Evolutionary conservation across 2,797 vertebrate genomes (phyloP), one percentile per base, ranked within the genome.

Genomic region (Cichlasoma orientale): DNA sequence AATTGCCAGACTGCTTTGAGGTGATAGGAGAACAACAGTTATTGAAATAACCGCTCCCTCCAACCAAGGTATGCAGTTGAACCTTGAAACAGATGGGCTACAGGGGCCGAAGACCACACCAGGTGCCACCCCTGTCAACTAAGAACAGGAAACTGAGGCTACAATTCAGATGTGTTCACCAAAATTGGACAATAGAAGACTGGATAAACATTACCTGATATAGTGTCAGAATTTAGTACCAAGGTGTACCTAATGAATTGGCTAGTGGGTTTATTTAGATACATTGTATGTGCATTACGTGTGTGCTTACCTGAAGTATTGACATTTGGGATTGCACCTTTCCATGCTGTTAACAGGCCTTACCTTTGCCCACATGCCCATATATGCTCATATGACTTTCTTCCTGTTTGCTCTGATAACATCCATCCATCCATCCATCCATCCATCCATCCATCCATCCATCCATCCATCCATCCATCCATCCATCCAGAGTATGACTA

Each of bases 271-370:
- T 27, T 47, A 66, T 19, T 66, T 66, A 18, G 44, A 47, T 7
- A 47, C 5, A 27, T 16, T 54, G 21, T 21, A 21, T 16, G 23
- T 18, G 47, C 57, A 16, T 69, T 36, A 72, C 23, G 11, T 50
- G 7, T 68, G 29, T 66, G 66, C 75, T 56, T 47, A 27, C 58
- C 53, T 85, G 74, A 78, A 82, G 66, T 72, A 68, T 77, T 77
- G 78, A 83, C 78, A 68, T 87, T 69, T 86, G 61, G 44, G 47
- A 66, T 82, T 66, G 50, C 80, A 86, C 68, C 31, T 78, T 63
- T 50, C 16, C 25, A 38, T 27, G 38, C 75, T 85, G 79, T 82
- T 72, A 87, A 86, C 74, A 56, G 50, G 70, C 55, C 47, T 25
- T 52, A 57, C 77, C 81, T 83, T 83, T 82, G 77, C 72, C 52